Evolutionary conservation across 2,113 vertebrate species (phyloP).

Genomic region (Amblyornis subalaris): DNA sequence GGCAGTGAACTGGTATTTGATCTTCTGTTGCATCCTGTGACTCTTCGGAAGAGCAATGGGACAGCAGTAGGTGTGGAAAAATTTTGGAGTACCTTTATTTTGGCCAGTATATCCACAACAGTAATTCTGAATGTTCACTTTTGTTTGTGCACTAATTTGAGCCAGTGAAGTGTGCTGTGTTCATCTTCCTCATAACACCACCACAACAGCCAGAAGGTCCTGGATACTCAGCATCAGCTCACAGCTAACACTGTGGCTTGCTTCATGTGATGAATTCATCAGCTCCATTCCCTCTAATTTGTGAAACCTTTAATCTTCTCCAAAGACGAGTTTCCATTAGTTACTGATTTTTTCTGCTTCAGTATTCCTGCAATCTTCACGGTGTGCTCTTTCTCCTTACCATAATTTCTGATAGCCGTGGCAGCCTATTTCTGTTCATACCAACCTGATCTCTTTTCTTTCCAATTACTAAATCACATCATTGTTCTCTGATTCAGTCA

Average conservation of each 20-base stretch:
- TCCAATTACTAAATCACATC: neutral
- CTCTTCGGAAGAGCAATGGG: neutral
- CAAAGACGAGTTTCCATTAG: neutral
- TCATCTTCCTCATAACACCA: neutral
- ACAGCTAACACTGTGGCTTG: neutral
- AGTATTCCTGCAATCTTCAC: neutral
- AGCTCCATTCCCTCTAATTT: neutral
- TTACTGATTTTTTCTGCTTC: neutral
- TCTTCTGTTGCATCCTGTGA: accelerated
- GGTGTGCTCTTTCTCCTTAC: neutral
- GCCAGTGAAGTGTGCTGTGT: neutral
- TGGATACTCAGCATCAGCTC: neutral
- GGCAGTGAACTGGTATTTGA: neutral
- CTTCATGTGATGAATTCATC: neutral
- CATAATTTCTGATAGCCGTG: neutral
- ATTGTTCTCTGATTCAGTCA: neutral
- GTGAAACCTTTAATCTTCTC: neutral
- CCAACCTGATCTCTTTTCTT: neutral
- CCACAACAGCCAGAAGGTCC: neutral
- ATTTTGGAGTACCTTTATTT: neutral
- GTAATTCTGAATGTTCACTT: neutral
- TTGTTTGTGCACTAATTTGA: neutral
- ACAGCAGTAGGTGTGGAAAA: neutral
- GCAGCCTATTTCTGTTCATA: neutral
- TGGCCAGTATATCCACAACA: accelerated